These are phyloP conservation scores for Drosophila ercepeae DNA, from an alignment of 1,140 invertebrate genomes.

Conservation along the genomic window DNA sequence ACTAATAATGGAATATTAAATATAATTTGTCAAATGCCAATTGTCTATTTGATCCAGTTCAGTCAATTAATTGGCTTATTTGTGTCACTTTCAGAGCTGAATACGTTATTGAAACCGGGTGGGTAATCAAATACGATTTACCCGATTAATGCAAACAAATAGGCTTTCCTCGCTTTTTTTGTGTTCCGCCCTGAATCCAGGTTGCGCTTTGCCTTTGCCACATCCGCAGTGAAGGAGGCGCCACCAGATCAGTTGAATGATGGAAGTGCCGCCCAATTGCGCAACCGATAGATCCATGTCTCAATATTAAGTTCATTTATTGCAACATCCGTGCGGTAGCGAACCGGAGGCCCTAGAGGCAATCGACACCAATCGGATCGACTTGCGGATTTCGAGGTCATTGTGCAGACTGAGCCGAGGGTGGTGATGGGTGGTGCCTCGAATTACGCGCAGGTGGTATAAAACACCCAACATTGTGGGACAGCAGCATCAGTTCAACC, in stretches of 20 bases:
- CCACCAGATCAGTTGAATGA: constrained; percentile 13
- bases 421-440: constrained; percentile 22
- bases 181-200: constrained; percentile 27
- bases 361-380: constrained; percentile 53
- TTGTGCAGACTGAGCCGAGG: constrained; percentile 53
- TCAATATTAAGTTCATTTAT: constrained; percentile 78
- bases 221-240: constrained; percentile 35
- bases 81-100: constrained; percentile 13
- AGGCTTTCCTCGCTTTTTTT: constrained; percentile 16
- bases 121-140: constrained; percentile 27
- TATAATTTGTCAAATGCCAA: neutral
- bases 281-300: constrained; percentile 44
- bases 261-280: constrained; percentile 41
- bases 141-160: constrained; percentile 20
- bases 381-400: constrained; percentile 65
- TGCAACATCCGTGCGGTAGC: constrained; percentile 53
- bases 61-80: constrained; percentile 1
- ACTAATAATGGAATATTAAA: too few relatives aligned
- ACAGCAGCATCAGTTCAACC: constrained; percentile 60
- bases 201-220: constrained; percentile 18
- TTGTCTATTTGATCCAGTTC: neutral
- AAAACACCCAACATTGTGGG: constrained; percentile 35
- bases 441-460: constrained; percentile 63
- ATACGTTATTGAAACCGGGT: constrained; percentile 6
- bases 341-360: constrained; percentile 5